Base-by-base conservation (phyloP, 2,888 invertebrate genomes). In the Myathropa florea region DNA sequence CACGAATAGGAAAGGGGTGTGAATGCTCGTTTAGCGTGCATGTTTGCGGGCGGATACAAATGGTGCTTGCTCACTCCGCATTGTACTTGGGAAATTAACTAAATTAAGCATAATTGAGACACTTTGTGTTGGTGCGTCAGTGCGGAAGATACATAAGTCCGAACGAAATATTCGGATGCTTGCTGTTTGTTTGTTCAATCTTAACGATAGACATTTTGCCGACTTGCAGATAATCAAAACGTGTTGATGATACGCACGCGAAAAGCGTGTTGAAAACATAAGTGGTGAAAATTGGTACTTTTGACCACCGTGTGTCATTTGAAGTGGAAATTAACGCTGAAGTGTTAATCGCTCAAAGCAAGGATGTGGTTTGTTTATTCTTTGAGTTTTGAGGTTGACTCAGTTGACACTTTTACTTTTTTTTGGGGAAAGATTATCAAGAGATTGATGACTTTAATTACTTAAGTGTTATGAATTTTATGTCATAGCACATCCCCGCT, bases 281-380 rank as follows among this genome's bases (percentile, higher is more conserved):
- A 75, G 73, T 59, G 26, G 64, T 57, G 75, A 65, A 64, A 65
- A 65, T 4, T 14, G 18, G 12, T 12, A 33, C n/a, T n/a, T n/a
- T n/a, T n/a, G 12, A 12, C 10, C 12, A 33, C 18, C n/a, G 46
- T 21, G 55, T 39, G 64, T 21, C 75, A 24, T 30, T 72, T 61
- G 10, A 23, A 1, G 12, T n/a, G 30, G 14, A 4, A 26, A 36
- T 73, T 64, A 64, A 26, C 36, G 55, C 12, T 57, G 4, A 24
- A 14, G 26, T 33, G 57, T 28, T 65, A 75, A 75, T 65, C 65
- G 64, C 21, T 59, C 53, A 57, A n/a, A n/a, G 53, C n/a, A 46
- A 46, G 46, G 46, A 46, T 36, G 26, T 24, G 36, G 36, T 18
- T n/a, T 57, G 18, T 26, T 60, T 71, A 36, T 28, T 46, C 39